Evolutionary conservation across 2,797 vertebrate genomes (phyloP), one percentile per base, ranked within the genome.

Genomic region (Typhlichthys subterraneus): DNA sequence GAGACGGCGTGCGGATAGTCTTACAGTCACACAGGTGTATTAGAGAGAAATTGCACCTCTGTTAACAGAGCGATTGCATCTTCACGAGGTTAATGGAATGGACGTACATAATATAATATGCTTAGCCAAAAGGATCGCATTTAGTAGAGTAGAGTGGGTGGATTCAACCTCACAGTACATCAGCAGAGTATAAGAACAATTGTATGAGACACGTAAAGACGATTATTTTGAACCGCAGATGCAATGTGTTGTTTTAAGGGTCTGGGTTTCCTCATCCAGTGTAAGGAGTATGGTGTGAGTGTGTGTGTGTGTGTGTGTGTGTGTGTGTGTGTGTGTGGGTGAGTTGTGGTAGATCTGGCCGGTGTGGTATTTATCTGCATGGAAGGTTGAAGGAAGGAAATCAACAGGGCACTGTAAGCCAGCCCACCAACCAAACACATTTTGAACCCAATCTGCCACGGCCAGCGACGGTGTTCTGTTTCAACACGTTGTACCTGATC

Each of bases 321-420:
- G 23, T 50, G 71, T 75, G 78, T 76, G 72, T 65, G 70, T 4
- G 54, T 47, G 17, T 4, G 63, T 66, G 61, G 47, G 70, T 45
- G 65, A 70, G 69, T 56, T 62, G 73, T 61, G 53, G 67, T 15
- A 50, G 60, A 52, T 76, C 65, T 70, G 8, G 12, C 13, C 17
- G n/a, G 56, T 55, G 76, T 77, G 23, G 68, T 70, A 82, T 77
- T 80, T 80, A 80, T 74, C 60, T 53, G 73, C 13, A 58, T 61
- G 65, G 63, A 47, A 1, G 38, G 59, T 72, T 65, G 62, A 55
- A 54, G 64, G 72, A 53, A 58, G 59, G 62, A 59, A 61, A 62
- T 64, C 46, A 59, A 69, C 51, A 62, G 67, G 69, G 63, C 7
- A 7, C 38, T 7, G 7, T 9, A 42, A 42, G 38, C 38, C 38